A percentile compares a stretch with the other conserved stretches of the same genome.
phyloP scores from a whole-genome alignment of 2,797 vertebrate species.

The Myoxocephalus aenaeus region DNA sequence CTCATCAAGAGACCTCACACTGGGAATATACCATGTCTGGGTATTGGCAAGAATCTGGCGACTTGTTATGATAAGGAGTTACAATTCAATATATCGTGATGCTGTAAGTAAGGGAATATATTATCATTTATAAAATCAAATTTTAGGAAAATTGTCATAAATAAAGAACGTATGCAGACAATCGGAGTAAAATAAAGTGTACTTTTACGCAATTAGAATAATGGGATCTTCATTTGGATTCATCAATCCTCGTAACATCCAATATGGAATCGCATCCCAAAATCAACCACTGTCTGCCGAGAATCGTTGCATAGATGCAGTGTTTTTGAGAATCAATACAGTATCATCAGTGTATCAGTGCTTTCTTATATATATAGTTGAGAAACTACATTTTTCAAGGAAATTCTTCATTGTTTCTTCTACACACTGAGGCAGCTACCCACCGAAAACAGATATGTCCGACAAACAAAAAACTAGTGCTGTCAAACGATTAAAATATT shows the following conservation, averaged over 20 bases:
- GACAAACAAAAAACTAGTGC: constrained; percentile 17
- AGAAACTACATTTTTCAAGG: background rate
- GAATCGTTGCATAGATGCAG: background rate
- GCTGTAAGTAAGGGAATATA: background rate
- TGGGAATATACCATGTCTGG: background rate
- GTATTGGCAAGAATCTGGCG: too few species aligned
- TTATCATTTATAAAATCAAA: background rate
- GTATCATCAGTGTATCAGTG: background rate
- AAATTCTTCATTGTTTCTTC: background rate
- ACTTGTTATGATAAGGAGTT: background rate
- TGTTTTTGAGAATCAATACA: background rate
- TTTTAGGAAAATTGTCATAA: too few species aligned
- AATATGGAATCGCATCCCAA: background rate
- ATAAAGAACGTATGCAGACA: background rate
- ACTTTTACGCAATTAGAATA: background rate
- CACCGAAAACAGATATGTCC: constrained; percentile 7
- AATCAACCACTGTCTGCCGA: background rate
- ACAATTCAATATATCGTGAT: background rate
- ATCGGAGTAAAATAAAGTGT: background rate
- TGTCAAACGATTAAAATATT: too few species aligned
- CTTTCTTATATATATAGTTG: background rate
- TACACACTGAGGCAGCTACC: background rate
- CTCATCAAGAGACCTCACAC: background rate
- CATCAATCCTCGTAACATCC: background rate
- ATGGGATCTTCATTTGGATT: background rate